Evolutionary conservation across 2,113 vertebrate species (phyloP).

Genomic region (Corvus moneduloides): DNA sequence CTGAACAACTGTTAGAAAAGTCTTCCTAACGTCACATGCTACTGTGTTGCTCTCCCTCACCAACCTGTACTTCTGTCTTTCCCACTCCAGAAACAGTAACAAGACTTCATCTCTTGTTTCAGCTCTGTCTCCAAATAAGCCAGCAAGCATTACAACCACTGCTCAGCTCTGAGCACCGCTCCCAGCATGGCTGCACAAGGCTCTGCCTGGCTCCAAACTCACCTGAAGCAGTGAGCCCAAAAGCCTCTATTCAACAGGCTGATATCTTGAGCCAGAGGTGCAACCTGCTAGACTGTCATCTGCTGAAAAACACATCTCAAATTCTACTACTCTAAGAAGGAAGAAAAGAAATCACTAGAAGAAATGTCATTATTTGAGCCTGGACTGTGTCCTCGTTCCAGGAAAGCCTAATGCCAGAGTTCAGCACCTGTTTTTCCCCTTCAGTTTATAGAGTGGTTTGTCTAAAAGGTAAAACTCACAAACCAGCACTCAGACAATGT

Average conservation of each 20-base stretch:
- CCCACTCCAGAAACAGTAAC: neutral
- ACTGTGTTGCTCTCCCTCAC: neutral
- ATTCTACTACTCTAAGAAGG: neutral
- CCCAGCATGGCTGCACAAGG: neutral
- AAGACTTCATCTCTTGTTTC: neutral
- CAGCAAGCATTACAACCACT: neutral
- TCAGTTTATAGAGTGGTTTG: neutral
- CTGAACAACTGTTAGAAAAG: neutral
- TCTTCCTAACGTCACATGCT: neutral
- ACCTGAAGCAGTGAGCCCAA: neutral
- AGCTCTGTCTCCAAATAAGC: neutral
- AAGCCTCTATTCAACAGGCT: neutral
- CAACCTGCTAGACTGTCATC: neutral
- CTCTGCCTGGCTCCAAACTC: neutral
- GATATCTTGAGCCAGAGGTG: neutral
- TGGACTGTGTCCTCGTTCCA: neutral
- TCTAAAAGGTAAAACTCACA: neutral
- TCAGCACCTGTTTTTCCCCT: neutral
- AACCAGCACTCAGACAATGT: neutral
- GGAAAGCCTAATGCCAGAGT: neutral
- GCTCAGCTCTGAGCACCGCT: neutral
- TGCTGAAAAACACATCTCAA: neutral
- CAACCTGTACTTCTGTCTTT: neutral
- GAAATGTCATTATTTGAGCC: neutral
- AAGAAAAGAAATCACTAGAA: neutral